Conservation (phyloP, 2,797 vertebrate species). For the Rhabdophis nuchalis region DNA sequence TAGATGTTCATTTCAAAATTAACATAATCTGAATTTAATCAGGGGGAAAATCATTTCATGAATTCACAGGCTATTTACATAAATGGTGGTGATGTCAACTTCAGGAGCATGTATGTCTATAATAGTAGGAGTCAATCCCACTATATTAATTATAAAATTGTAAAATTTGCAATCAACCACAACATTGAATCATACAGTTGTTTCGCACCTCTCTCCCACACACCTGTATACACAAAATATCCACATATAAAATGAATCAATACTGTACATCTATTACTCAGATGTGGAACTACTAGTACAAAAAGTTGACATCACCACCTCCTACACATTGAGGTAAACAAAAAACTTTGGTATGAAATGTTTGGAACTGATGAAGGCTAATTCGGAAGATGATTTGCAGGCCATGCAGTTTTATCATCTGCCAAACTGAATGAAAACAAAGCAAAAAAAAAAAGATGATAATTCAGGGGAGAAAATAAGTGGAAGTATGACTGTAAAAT, state of each 20-base stretch:
- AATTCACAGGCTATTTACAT: slow-evolving; percentile 34
- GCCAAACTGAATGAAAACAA: slow-evolving; percentile 68
- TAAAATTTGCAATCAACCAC: slow-evolving; percentile 17
- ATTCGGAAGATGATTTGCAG: slow-evolving; percentile 59
- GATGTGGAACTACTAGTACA: background rate
- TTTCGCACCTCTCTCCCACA: slow-evolving; percentile 6
- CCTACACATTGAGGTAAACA: slow-evolving; percentile 46
- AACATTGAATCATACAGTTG: background rate
- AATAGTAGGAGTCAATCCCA: slow-evolving; percentile 1
- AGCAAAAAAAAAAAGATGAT: slow-evolving; percentile 46
- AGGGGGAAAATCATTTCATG: slow-evolving; percentile 28
- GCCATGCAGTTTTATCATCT: slow-evolving; percentile 73
- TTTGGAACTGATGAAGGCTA: slow-evolving; percentile 58
- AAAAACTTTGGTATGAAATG: slow-evolving; percentile 57
- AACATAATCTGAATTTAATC: slow-evolving; percentile 19
- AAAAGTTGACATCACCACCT: slow-evolving; percentile 69
- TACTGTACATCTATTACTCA: slow-evolving; percentile 15
- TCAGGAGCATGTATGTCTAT: slow-evolving; percentile 54
- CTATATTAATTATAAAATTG: background rate
- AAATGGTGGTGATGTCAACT: slow-evolving; percentile 67
- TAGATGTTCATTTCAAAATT: slow-evolving; percentile 7
- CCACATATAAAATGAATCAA: background rate
- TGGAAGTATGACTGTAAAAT: slow-evolving; percentile 54
- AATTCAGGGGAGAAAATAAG: slow-evolving; percentile 59
- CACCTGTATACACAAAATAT: background rate